Percentiles rank a stretch among this genome's conserved stretches.
Conservation (phyloP, 2,113 vertebrate genomes). For the Semnornis frantzii region DNA sequence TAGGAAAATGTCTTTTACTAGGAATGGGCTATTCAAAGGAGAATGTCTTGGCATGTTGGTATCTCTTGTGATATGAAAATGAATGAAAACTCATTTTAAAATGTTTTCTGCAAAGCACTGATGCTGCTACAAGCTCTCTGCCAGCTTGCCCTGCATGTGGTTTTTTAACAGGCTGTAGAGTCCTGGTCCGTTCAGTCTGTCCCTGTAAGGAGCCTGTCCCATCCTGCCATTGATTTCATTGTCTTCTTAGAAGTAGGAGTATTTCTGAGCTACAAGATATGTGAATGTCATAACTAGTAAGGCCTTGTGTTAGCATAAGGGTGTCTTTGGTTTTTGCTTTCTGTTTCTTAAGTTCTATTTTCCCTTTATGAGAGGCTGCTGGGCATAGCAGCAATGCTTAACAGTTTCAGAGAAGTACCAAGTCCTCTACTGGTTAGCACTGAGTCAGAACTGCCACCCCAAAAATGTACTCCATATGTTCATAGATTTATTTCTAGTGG, state of each 20-base stretch:
- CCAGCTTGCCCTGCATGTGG: background rate
- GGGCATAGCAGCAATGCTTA: background rate
- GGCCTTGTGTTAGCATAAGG: background rate
- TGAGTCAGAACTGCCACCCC: background rate
- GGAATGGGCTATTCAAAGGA: background rate
- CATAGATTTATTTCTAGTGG: background rate
- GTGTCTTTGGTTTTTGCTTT: background rate
- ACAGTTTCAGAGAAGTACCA: background rate
- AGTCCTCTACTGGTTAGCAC: background rate
- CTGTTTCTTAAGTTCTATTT: background rate
- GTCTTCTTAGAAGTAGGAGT: background rate
- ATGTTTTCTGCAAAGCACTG: background rate
- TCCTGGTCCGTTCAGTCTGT: background rate
- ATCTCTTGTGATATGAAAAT: background rate
- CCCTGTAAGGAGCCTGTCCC: background rate
- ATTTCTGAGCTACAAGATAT: background rate
- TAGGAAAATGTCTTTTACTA: background rate
- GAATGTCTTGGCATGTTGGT: background rate
- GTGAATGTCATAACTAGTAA: background rate
- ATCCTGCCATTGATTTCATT: background rate
- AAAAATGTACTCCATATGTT: background rate
- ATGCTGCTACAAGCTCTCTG: background rate
- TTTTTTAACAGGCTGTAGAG: background rate
- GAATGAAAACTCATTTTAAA: background rate
- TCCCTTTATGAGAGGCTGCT: fast-evolving